Conservation (phyloP, 2,888 invertebrate species). For the Drosophila borborema region DNA sequence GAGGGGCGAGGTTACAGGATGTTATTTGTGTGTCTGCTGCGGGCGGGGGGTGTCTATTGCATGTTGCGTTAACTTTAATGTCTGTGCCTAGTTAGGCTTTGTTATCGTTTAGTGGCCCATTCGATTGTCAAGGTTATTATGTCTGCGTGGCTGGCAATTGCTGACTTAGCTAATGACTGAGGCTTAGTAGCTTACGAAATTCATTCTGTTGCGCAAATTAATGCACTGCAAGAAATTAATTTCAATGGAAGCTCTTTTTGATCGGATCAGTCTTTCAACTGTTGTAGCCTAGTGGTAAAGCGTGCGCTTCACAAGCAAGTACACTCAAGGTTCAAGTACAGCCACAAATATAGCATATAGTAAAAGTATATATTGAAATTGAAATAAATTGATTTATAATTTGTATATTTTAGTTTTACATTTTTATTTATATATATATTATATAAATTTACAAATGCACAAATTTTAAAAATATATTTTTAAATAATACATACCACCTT, state of each 20-base stretch:
- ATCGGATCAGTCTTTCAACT: neutral
- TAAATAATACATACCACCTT: constrained; percentile 32
- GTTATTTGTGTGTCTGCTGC: constrained; percentile 6
- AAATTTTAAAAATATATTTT: neutral
- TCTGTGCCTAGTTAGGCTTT: constrained; percentile 49
- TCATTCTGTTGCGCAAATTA: neutral
- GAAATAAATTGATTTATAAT: no score
- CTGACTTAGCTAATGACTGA: constrained; percentile 1
- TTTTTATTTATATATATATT: neutral
- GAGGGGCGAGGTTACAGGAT: neutral
- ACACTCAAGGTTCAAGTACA: no score
- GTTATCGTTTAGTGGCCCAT: constrained; percentile 46
- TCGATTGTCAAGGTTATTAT: constrained; percentile 70
- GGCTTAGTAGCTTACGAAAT: neutral
- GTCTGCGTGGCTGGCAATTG: constrained; percentile 33
- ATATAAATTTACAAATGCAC: neutral
- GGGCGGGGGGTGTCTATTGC: constrained; percentile 47
- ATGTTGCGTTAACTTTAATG: constrained; percentile 59
- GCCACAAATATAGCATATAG: no score
- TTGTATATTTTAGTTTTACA: no score
- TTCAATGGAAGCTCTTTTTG: neutral
- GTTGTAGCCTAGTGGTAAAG: neutral
- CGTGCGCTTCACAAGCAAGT: neutral
- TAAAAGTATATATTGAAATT: no score
- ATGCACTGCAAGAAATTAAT: neutral